Percentiles rank a stretch among this genome's conserved stretches.
These are phyloP conservation scores for Ypsolopha sequella DNA, from an alignment of 2,888 invertebrate species.

Conservation along the genomic window DNA sequence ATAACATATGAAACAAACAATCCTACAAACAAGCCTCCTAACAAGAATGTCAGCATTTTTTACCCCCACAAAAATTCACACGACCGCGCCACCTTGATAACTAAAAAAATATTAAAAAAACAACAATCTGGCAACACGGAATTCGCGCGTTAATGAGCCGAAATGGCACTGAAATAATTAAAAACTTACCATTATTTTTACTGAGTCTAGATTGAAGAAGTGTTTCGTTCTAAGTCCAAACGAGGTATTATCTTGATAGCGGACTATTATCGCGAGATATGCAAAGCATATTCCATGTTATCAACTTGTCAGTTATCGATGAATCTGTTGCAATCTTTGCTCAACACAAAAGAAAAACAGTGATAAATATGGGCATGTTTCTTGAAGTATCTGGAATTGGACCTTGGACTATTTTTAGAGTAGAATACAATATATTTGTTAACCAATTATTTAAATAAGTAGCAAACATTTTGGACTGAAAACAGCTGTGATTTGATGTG, in stretches of 20 bases:
- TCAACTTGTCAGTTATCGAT: not conserved
- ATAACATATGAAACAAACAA: not conserved
- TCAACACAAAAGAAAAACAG: too few relatives aligned
- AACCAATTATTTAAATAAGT: too few relatives aligned
- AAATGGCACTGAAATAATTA: conserved; percentile 6
- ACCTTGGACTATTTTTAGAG: too few relatives aligned
- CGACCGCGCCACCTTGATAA: not conserved
- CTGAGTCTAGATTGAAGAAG: conserved; percentile 16
- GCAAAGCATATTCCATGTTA: conserved; percentile 3
- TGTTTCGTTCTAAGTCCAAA: conserved; percentile 22
- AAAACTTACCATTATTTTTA: conserved; percentile 54
- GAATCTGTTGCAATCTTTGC: conserved; percentile 1
- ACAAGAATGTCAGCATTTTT: not conserved
- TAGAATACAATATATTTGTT: too few relatives aligned
- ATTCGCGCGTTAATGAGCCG: not conserved
- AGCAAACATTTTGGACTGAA: too few relatives aligned
- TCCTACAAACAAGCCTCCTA: not conserved
- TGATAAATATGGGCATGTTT: too few relatives aligned
- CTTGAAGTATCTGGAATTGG: too few relatives aligned
- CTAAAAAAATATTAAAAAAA: not conserved
- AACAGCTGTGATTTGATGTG: too few relatives aligned
- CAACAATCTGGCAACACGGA: not conserved
- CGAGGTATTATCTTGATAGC: conserved; percentile 11
- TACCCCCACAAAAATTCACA: not conserved
- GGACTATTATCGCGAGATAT: conserved; percentile 15